A percentile compares a stretch with the other conserved stretches of the same genome.
These are phyloP conservation scores for Chalcis sispes DNA, from an alignment of 2,888 invertebrate species.

Conservation along the genomic window DNA sequence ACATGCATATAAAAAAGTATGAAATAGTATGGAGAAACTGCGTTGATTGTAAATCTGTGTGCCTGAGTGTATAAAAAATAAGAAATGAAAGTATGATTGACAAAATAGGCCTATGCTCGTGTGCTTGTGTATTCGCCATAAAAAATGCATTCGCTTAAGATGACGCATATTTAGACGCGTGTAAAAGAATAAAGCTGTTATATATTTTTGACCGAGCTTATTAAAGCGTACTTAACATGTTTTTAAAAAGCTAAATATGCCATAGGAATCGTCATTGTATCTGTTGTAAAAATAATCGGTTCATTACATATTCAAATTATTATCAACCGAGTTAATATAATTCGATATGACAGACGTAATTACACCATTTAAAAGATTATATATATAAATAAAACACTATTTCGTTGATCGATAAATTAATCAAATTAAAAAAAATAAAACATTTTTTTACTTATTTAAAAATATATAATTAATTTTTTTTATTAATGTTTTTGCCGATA, in stretches of 20 bases:
- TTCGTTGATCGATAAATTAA: too few species aligned
- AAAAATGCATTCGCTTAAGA: constrained; percentile 23
- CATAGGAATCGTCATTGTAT: too few species aligned
- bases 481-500: too few species aligned
- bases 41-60: constrained; percentile 45
- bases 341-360: too few species aligned
- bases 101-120: constrained; percentile 44
- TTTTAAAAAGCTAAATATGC: constrained; percentile 42
- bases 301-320: too few species aligned
- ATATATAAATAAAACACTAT: too few species aligned
- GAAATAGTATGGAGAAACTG: constrained; percentile 15
- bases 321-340: too few species aligned
- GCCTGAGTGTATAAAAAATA: constrained; percentile 32
- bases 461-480: too few species aligned
- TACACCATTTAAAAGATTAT: too few species aligned
- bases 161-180: not conserved
- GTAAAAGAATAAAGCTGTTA: constrained; percentile 15
- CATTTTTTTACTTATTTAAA: too few species aligned
- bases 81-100: constrained; percentile 25
- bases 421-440: too few species aligned
- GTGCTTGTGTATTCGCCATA: constrained; percentile 36
- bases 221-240: constrained; percentile 40
- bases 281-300: too few species aligned
- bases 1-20: constrained; percentile 32
- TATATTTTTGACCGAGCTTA: constrained; percentile 42